These are phyloP conservation scores for Haplochromis burtoni DNA, from an alignment of 2,113 vertebrate genomes.

Conservation along the genomic window DNA sequence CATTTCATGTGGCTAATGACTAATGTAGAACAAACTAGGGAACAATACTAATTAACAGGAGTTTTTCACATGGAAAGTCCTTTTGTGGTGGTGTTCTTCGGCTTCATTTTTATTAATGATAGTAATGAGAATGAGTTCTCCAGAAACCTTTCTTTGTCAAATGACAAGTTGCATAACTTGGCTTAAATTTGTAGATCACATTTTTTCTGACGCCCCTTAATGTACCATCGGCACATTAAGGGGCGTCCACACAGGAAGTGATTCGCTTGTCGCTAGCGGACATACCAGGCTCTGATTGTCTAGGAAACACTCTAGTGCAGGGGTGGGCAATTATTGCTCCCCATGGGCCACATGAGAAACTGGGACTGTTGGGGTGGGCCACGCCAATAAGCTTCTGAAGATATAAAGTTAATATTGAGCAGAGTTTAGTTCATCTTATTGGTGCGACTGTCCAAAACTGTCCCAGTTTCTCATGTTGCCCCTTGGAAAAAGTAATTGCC, in stretches of 20 bases:
- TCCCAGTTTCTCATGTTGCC: background rate
- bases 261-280: background rate
- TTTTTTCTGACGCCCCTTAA: background rate
- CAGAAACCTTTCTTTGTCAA: background rate
- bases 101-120: background rate
- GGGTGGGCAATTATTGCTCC: background rate
- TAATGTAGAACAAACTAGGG: slow-evolving; percentile 56
- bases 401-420: background rate
- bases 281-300: background rate
- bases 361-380: background rate
- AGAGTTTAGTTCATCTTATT: background rate
- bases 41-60: slow-evolving; percentile 66
- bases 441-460: background rate
- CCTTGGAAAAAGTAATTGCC: background rate
- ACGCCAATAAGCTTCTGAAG: background rate
- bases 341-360: background rate
- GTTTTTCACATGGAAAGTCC: slow-evolving; percentile 52
- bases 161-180: background rate
- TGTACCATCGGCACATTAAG: background rate
- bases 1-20: slow-evolving; percentile 65
- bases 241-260: background rate
- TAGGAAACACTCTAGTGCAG: background rate
- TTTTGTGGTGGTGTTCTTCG: slow-evolving; percentile 11
- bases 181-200: background rate
- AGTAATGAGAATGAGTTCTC: background rate